Evolutionary conservation across 2,113 vertebrate species (phyloP), one percentile per base, ranked within the genome.

Genomic region (Ammospiza caudacuta): DNA sequence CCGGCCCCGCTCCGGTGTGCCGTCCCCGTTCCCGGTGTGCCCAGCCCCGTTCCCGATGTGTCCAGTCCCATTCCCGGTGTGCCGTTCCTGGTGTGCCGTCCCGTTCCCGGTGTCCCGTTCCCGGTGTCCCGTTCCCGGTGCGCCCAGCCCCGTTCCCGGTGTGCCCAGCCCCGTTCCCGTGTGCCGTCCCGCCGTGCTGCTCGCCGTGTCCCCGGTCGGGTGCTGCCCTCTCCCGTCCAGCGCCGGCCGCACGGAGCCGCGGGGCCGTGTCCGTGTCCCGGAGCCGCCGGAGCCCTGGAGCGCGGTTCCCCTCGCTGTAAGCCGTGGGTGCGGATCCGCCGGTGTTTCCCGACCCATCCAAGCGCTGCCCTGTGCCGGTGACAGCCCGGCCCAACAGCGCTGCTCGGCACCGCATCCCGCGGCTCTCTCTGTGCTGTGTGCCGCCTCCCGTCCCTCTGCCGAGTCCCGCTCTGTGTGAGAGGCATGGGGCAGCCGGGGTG

Each of bases 381-480:
- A 16, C 49, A 9, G 52, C 52, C 28, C 52, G 12, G 52, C 52
- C 52, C 28, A 1, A 4, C 51, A 6, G 51, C 10, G 51, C 51
- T 18, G 16, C 51, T 17, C 51, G 27, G 51, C 49, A 9, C 9
- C 49, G 49, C 51, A 7, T 52, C 51, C 27, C 51, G 51, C 27
- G 52, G 52, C 28, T 54, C 52, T 7, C 54, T 19, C 73, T 1
- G 35, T 3, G 35, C 67, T 52, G 55, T 16, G 29, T 70, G 83
- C 51, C 44, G 2, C 46, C 66, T n/a, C 52, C 18, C 0, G 7
- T 10, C 9, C 43, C 68, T 4, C 61, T 12, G 57, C 79, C 6
- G 0, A 2, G 43, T 5, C 39, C 24, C 7, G 0, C 1, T 0
- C 11, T 4, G 16, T 5, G 15, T 9, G 0, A 9, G 41, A 6